Evolutionary conservation across 2,888 invertebrate genomes (phyloP).

Genomic region (Drosophila merina): DNA sequence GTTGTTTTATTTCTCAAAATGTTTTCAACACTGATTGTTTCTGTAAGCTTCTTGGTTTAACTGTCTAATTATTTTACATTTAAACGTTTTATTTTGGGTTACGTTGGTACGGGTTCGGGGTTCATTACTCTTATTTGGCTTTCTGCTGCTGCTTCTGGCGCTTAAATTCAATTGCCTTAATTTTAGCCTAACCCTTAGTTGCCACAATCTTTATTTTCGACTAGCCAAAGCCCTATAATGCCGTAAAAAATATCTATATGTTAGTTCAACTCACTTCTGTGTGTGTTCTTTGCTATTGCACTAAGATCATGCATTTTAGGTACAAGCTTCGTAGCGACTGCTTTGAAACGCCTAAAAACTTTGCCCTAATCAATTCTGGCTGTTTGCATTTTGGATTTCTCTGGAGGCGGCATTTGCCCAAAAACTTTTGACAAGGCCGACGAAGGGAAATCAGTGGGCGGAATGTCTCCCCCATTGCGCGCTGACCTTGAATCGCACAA

Average conservation of each 20-base stretch:
- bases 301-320: conserved; percentile 55
- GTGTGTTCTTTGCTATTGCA: conserved; percentile 37
- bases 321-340: conserved; percentile 59
- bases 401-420: conserved; percentile 31
- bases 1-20: conserved; percentile 59
- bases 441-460: conserved; percentile 22
- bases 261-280: conserved; percentile 28
- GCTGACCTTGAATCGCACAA: conserved; percentile 52
- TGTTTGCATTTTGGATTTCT: conserved; percentile 36
- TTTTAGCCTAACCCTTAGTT: conserved; percentile 52
- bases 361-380: conserved; percentile 31
- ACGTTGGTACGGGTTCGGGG: conserved; percentile 24
- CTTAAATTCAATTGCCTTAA: conserved; percentile 65
- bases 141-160: conserved; percentile 43
- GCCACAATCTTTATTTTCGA: conserved; percentile 32
- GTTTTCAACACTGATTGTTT: conserved; percentile 83
- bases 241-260: conserved; percentile 72
- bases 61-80: conserved; percentile 80
- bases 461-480: conserved; percentile 27
- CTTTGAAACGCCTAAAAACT: conserved; percentile 47
- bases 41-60: conserved; percentile 83
- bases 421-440: conserved; percentile 42
- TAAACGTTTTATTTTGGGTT: conserved; percentile 72
- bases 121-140: conserved; percentile 50
- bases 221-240: conserved; percentile 70